Evolutionary conservation across 2,797 vertebrate species (phyloP), one percentile per base, ranked within the genome.

Genomic region (Xiphophorus birchmanni): DNA sequence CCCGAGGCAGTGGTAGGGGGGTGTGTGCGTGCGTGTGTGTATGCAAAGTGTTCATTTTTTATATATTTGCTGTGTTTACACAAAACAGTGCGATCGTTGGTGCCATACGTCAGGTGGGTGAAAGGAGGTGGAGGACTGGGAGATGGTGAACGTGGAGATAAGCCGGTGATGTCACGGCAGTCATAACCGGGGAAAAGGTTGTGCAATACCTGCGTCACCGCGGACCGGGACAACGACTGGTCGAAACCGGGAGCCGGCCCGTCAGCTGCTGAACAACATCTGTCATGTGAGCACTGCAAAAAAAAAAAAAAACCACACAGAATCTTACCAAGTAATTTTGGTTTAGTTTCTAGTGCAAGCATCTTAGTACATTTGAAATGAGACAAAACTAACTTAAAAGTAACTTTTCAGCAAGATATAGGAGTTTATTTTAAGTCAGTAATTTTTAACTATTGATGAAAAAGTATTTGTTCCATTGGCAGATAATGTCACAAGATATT

Each of bases 181-280:
- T 84, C 88, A 93, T 89, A 88, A 89, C 80, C 54, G 76, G 87
- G 92, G 93, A 91, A 93, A 90, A 87, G 83, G 82, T 92, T 92
- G 91, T 37, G 88, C 88, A 91, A 92, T 65, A 90, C 91, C 90
- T 94, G 93, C 92, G 93, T 94, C 92, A 94, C 23, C 52, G 32
- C 47, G 84, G 87, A 82, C 71, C 74, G 26, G 81, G 84, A 92
- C 89, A 82, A 91, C 91, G 87, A 84, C 85, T 83, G 89, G 88
- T 88, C 79, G 60, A 40, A 87, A 88, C 80, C 7, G 47, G 82
- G 44, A 74, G 88, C 75, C 58, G 75, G 89, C 83, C 35, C 83
- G 75, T 77, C 86, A 54, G 80, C 90, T 81, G 87, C 90, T 79
- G 89, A 92, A 92, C 91, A 92, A 90, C 92, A 93, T 90, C 92